Evolutionary conservation across 2,113 vertebrate species (phyloP), one percentile per base, ranked within the genome.

Genomic region (Cettia cetti): DNA sequence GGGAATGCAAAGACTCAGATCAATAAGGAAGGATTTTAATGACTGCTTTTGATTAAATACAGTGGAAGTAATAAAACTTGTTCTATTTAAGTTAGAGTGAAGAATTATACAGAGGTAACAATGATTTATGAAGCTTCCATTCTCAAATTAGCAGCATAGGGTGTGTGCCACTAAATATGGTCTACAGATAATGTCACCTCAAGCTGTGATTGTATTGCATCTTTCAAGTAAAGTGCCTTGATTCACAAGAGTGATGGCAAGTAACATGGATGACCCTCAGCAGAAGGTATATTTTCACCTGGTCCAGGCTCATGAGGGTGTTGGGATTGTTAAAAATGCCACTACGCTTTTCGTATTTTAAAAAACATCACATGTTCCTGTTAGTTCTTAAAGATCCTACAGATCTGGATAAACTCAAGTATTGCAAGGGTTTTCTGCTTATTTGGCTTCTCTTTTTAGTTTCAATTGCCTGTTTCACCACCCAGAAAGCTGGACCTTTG

Each of bases 1-100:
- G 68, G 18, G n/a, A 86, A 81, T 52, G 21, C 42, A 71, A 81
- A 86, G 49, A 78, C 72, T 94, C 37, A 57, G n/a, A 75, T 95
- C 88, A 45, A 23, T 81, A n/a, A 78, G 40, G 47, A 89, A 75
- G 30, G 15, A 15, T 11, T 89, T 94, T 93, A 79, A 90, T 88
- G 71, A 81, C 85, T 95, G 40, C 28, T 92, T 90, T 96, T 93
- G 65, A 82, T 94, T 92, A 92, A 71, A 78, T 76, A n/a, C 37
- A 69, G 27, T 61, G 77, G 16, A 85, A 94, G 69, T 90, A 89
- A 60, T 89, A 78, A 92, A 89, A 44, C 23, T 76, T 75, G 56
- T 74, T 86, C 56, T 68, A 0, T 69, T 47, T 60, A 31, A 56
- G 54, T 64, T 78, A 61, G n/a, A 47, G 26, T 16, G 1, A 84